Evolutionary conservation across 2,888 invertebrate species (phyloP), one percentile per base, ranked within the genome.

Genomic region (Leptogaster cylindrica): DNA sequence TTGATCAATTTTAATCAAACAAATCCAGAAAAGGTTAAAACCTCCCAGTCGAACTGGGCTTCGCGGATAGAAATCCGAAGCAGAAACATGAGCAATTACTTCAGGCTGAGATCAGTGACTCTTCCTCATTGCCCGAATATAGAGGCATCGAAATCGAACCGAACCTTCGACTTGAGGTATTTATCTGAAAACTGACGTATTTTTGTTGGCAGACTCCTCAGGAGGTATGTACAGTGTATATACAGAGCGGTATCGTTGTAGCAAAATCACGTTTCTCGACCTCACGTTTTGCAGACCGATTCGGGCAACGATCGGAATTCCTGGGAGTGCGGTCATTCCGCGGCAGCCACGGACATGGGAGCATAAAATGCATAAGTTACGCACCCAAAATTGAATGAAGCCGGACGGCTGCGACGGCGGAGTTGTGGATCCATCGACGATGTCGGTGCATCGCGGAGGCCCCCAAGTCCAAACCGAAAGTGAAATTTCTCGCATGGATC

Each of bases 41-140:
- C 20, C 16, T 5, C 10, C 46, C 46, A 46, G 14, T 23, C 20
- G 46, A 46, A 46, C 51, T 4, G 16, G 51, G 27, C 52, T 16
- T 33, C 52, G 12, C 31, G 52, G 33, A 52, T 52, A 31, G 52
- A 7, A 20, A 52, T 52, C 5, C 52, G 52, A 52, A 52, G 33
- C 52, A 52, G 52, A 52, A 52, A 52, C 52, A 52, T 52, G 52
- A 52, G 52, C 52, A 52, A 52, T 52, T 52, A 52, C 52, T 12
- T n/a, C n/a, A 23, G 31, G 31, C 52, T 33, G 27, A 33, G 31
- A 16, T 10, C 12, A 16, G 31, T 52, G 52, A 16, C 16, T 52
- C 52, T 52, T 52, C 52, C 52, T 52, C 52, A 52, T 52, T 52
- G 52, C 52, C 52, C 52, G 52, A 52, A 52, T 52, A 52, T 52